These are phyloP conservation scores for Theocolax elegans DNA, from an alignment of 1,140 invertebrate genomes.

Conservation along the genomic window DNA sequence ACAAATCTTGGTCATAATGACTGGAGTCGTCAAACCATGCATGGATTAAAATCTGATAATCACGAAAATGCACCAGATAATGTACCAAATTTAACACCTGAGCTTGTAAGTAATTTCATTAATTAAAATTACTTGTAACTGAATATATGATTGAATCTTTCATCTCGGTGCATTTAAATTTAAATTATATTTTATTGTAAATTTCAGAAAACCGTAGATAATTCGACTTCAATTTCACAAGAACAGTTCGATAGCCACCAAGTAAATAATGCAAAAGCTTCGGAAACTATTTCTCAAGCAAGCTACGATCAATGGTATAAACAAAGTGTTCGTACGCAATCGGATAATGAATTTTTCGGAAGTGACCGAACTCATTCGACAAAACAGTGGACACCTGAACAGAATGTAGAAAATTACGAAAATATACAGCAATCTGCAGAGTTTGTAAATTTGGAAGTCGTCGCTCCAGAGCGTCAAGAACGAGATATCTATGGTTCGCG, in stretches of 20 bases:
- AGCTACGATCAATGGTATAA: constrained; percentile 66
- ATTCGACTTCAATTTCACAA: background rate
- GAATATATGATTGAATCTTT: background rate
- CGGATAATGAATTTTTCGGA: constrained; percentile 45
- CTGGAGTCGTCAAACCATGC: constrained; percentile 29
- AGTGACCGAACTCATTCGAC: constrained; percentile 46
- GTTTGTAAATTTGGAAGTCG: constrained; percentile 62
- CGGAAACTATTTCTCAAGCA: constrained; percentile 48
- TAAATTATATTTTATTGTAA: background rate
- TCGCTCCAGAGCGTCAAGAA: constrained; percentile 53
- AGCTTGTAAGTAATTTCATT: constrained; percentile 33
- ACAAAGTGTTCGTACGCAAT: constrained; percentile 45
- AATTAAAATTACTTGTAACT: background rate
- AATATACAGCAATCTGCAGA: constrained; percentile 60
- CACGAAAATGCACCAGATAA: constrained; percentile 45
- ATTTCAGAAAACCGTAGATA: constrained; percentile 20
- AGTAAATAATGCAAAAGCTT: constrained; percentile 1
- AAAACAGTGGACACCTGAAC: constrained; percentile 51
- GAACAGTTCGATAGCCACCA: constrained; percentile 18
- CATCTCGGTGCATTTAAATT: too few species aligned
- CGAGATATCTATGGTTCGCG: constrained; percentile 59
- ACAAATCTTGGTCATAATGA: constrained; percentile 10
- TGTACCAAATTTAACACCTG: constrained; percentile 41
- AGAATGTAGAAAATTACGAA: constrained; percentile 62
- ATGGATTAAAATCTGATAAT: constrained; percentile 12